Percentiles rank a stretch among this genome's conserved stretches.
Conservation (phyloP, 2,113 vertebrate genomes). For the Dolichotis patagonum region DNA sequence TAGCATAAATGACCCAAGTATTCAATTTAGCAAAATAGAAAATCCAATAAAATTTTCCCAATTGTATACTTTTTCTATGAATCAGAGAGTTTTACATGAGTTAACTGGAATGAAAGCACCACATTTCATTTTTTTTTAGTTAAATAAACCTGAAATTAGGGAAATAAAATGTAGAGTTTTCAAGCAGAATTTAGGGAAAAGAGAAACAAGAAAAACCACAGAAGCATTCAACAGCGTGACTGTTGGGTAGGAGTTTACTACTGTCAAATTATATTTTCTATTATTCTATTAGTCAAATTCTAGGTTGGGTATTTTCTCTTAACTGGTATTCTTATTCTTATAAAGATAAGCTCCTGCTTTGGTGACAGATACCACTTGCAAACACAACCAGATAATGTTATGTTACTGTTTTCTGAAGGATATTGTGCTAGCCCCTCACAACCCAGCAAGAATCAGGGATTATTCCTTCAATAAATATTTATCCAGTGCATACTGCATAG, state of each 20-base stretch:
- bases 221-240: not conserved
- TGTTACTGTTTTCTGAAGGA: not conserved
- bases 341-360: not conserved
- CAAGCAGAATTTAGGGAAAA: not conserved
- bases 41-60: not conserved
- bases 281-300: not conserved
- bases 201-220: not conserved
- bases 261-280: not conserved
- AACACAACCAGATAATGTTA: not conserved
- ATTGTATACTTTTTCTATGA: conserved; percentile 14
- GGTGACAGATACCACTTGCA: not conserved
- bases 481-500: not conserved
- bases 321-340: not conserved
- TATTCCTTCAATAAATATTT: not conserved
- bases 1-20: not conserved
- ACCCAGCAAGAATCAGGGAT: not conserved
- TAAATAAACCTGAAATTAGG: not conserved
- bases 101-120: not conserved
- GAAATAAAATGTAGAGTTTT: no score
- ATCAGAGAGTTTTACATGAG: not conserved
- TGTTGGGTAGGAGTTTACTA: not conserved
- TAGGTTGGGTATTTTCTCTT: not conserved
- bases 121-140: not conserved
- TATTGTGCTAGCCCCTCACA: not conserved
- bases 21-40: not conserved